Evolutionary conservation across 2,113 vertebrate genomes (phyloP).

Genomic region (Neotoma lepida): DNA sequence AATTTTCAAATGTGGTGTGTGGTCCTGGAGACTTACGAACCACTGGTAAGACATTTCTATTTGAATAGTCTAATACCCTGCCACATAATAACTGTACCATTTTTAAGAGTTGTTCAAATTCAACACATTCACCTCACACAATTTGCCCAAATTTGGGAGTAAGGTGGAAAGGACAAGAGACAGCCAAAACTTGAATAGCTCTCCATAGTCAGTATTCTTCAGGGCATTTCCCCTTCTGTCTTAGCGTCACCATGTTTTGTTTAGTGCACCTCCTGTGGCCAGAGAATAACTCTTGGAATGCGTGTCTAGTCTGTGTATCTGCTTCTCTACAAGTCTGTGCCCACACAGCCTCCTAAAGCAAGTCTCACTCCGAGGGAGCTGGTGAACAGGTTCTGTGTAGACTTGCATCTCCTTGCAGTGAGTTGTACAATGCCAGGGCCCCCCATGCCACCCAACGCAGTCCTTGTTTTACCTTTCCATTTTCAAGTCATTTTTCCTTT

Average conservation of each 20-base stretch:
- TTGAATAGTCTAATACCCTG: neutral
- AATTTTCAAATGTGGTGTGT: neutral
- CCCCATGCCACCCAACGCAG: neutral
- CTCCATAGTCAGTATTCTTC: neutral
- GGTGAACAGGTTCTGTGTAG: neutral
- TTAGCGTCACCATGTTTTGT: neutral
- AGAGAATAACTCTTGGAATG: constrained; percentile 16
- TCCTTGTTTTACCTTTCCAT: neutral
- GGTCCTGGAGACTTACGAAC: constrained; percentile 6
- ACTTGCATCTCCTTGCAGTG: constrained; percentile 37
- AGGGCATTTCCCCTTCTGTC: neutral
- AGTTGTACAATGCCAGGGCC: neutral
- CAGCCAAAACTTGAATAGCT: neutral
- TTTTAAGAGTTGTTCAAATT: neutral
- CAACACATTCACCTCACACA: neutral
- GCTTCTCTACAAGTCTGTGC: neutral
- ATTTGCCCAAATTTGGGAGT: neutral
- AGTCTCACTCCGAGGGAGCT: neutral
- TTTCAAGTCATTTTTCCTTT: constrained; percentile 43
- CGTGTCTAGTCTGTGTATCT: neutral
- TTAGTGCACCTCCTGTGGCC: neutral
- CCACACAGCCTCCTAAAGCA: neutral
- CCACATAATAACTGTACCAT: neutral
- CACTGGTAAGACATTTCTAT: neutral
- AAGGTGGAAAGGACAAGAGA: neutral